A percentile compares a stretch with the other conserved stretches of the same genome.
Evolutionary conservation across 1,140 invertebrate species (phyloP).

Genomic region (Popillia japonica): DNA sequence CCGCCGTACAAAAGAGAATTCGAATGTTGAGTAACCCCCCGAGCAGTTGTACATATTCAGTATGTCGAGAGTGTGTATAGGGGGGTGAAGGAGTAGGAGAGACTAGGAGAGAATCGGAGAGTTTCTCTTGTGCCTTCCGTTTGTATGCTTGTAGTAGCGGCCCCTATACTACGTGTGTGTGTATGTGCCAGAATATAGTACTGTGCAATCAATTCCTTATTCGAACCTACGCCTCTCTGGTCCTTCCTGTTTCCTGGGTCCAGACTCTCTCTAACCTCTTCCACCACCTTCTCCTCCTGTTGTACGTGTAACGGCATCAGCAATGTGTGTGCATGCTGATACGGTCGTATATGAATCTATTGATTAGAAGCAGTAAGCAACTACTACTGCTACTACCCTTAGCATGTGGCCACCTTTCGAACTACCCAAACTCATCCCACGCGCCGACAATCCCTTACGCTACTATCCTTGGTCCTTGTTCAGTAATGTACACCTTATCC

Average conservation of each 20-base stretch:
- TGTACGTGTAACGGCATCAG: constrained; percentile 30
- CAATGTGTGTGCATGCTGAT: constrained; percentile 53
- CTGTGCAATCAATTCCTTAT: constrained; percentile 55
- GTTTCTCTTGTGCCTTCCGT: constrained; percentile 34
- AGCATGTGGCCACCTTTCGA: constrained; percentile 42
- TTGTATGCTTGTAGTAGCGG: constrained; percentile 21
- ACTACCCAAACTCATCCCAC: constrained; percentile 34
- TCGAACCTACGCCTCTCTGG: constrained; percentile 44
- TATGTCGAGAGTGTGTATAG: constrained; percentile 36
- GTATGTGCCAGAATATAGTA: constrained; percentile 28
- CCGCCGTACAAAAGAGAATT: constrained; percentile 27
- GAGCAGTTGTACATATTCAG: constrained; percentile 45
- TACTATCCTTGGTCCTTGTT: constrained; percentile 46
- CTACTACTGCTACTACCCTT: constrained; percentile 39
- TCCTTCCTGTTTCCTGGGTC: constrained; percentile 43
- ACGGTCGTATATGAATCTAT: constrained; percentile 56
- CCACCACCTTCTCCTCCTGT: constrained; percentile 8
- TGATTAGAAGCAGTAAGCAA: constrained; percentile 50
- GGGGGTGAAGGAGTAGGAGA: neutral
- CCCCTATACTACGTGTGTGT: neutral
- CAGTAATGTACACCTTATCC: constrained; percentile 46
- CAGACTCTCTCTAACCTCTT: constrained; percentile 35
- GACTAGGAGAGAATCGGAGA: constrained; percentile 9
- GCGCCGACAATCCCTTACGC: constrained; percentile 12
- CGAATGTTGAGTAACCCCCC: constrained; percentile 21